Evolutionary conservation across 2,888 invertebrate genomes (phyloP).

Genomic region (Seira musarum): DNA sequence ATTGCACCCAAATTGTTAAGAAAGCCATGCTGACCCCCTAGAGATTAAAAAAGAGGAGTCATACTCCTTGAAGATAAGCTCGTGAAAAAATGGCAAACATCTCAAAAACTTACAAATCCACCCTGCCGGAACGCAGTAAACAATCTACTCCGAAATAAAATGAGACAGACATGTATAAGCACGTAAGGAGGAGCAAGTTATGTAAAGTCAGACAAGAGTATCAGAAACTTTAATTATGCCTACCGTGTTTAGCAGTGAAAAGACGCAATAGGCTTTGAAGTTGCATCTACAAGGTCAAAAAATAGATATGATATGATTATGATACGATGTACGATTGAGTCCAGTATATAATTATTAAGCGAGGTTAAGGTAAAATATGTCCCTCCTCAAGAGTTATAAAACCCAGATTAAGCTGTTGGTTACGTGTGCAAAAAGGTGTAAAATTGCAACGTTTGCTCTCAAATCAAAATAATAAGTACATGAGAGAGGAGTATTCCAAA

Average conservation of each 20-base stretch:
- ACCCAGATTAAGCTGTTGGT: too few relatives aligned
- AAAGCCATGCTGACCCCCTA: slow-evolving; percentile 80
- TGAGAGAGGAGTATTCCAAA: too few relatives aligned
- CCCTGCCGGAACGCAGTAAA: slow-evolving; percentile 94
- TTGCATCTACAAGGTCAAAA: slow-evolving; percentile 79
- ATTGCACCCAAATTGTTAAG: slow-evolving; percentile 87
- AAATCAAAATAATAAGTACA: too few relatives aligned
- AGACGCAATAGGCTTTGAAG: slow-evolving; percentile 92
- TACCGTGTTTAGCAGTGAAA: slow-evolving; percentile 87
- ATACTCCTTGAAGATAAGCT: neutral
- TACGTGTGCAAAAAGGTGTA: too few relatives aligned
- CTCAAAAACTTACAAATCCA: slow-evolving; percentile 90
- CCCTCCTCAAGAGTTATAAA: too few relatives aligned
- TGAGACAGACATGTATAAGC: too few relatives aligned
- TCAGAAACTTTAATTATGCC: neutral
- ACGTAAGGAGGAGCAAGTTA: neutral
- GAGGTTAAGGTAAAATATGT: too few relatives aligned
- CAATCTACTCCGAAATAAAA: slow-evolving; percentile 72
- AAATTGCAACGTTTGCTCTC: too few relatives aligned
- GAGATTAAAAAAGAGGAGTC: neutral
- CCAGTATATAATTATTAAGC: too few relatives aligned
- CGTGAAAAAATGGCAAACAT: neutral
- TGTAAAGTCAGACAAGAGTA: neutral
- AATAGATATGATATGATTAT: too few relatives aligned
- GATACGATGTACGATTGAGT: too few relatives aligned